Percentiles rank a stretch among this genome's conserved stretches.
Conservation (phyloP, 2,113 vertebrate species). For the Anarhynchus alexandrinus region DNA sequence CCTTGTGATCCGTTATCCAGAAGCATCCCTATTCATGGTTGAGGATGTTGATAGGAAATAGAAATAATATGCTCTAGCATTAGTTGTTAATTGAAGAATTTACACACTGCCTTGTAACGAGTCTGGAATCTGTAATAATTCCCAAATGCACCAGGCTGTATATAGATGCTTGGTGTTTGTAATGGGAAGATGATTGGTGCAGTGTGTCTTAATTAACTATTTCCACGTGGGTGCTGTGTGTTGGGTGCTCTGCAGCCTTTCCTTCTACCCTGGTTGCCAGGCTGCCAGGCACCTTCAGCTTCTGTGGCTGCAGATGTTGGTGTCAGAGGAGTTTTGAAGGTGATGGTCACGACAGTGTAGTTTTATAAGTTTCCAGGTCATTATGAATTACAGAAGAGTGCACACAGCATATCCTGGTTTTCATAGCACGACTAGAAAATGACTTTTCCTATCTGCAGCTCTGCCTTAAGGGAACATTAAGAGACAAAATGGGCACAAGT, state of each 20-base stretch:
- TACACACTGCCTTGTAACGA: neutral
- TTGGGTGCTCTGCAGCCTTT: neutral
- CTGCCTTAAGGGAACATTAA: neutral
- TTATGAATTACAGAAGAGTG: neutral
- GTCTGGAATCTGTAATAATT: neutral
- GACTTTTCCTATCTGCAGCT: neutral
- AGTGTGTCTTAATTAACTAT: neutral
- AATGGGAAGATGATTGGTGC: neutral
- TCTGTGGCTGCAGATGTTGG: neutral
- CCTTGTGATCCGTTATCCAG: no score
- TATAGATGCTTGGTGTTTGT: neutral
- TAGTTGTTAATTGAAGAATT: neutral
- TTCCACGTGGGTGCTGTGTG: neutral
- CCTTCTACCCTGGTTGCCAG: neutral
- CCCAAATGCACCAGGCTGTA: neutral
- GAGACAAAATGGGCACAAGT: neutral
- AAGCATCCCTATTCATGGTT: neutral
- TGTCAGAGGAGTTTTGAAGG: neutral
- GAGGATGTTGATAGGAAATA: neutral
- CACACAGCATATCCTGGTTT: neutral
- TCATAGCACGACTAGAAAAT: neutral
- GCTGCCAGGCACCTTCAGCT: neutral
- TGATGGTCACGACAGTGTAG: neutral
- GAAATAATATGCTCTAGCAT: neutral
- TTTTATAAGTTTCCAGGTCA: neutral